Percentiles rank a stretch among this genome's conserved stretches.
phyloP scores from a whole-genome alignment of 2,797 vertebrate species.

The Propithecus deckenii region DNA sequence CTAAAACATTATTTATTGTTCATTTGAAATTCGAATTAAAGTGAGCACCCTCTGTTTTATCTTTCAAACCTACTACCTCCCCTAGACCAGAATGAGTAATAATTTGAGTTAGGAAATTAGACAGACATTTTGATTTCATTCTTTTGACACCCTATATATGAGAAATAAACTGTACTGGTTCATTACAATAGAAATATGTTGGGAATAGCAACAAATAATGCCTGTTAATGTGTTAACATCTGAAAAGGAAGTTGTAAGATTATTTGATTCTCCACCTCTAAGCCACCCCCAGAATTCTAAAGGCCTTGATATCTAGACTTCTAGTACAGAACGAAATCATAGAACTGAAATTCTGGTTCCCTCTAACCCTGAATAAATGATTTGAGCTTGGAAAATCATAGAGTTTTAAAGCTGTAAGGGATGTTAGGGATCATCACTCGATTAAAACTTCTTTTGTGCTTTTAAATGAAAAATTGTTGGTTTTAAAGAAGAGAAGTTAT shows the following conservation, averaged over 20 bases:
- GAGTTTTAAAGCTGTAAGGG: constrained; percentile 27
- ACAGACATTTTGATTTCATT: neutral
- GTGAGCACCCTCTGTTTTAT: neutral
- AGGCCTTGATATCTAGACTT: neutral
- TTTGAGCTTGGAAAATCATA: constrained; percentile 27
- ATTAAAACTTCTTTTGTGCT: constrained; percentile 78
- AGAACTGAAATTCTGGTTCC: constrained; percentile 32
- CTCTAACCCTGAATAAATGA: constrained; percentile 38
- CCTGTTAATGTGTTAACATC: neutral
- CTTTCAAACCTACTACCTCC: neutral
- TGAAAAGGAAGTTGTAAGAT: neutral
- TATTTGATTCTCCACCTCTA: neutral
- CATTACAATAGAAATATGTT: neutral
- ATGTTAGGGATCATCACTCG: constrained; percentile 65
- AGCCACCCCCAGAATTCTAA: neutral
- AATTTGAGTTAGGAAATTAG: constrained; percentile 4
- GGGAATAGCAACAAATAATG: neutral
- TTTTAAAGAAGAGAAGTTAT: constrained; percentile 55
- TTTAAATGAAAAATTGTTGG: constrained; percentile 52
- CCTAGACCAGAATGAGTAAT: neutral
- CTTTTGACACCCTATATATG: neutral
- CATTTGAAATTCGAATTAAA: constrained; percentile 28
- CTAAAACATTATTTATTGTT: constrained; percentile 32
- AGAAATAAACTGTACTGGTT: neutral
- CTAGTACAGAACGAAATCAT: neutral